A percentile compares a stretch with the other conserved stretches of the same genome.
phyloP scores from a whole-genome alignment of 2,797 vertebrate genomes.

The Melopsittacus undulatus region DNA sequence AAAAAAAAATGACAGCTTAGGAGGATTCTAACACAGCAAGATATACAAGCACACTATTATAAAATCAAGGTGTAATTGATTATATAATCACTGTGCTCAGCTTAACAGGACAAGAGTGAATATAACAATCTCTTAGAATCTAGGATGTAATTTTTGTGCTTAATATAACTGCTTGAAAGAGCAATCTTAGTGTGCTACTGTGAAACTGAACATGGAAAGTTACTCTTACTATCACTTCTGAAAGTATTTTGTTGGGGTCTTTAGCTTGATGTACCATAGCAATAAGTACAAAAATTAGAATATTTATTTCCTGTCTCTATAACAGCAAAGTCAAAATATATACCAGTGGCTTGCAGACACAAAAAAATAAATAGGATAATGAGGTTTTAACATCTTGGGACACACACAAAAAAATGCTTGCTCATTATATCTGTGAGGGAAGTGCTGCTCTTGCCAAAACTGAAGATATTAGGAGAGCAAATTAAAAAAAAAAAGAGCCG shows the following conservation, averaged over 20 bases:
- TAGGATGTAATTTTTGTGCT: neutral
- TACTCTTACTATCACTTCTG: neutral
- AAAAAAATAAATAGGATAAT: neutral
- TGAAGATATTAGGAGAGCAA: neutral
- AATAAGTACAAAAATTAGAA: neutral
- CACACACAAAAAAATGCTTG: neutral
- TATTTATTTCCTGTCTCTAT: neutral
- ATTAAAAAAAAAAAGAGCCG: neutral
- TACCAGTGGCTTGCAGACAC: neutral
- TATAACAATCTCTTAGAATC: neutral
- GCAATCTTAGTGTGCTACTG: neutral
- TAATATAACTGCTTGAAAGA: neutral
- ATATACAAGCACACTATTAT: neutral
- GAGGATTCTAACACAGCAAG: neutral
- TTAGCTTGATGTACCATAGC: neutral
- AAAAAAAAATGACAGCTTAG: neutral
- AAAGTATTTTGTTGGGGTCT: neutral
- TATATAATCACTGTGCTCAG: neutral
- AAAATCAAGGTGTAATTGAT: neutral
- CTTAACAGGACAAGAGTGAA: neutral
- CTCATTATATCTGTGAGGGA: neutral
- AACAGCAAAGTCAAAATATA: neutral
- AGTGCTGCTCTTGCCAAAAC: neutral
- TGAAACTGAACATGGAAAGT: neutral
- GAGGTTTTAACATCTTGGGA: neutral